Conservation (phyloP, 1,140 invertebrate species). For the Trachymyrmex septentrionalis region DNA sequence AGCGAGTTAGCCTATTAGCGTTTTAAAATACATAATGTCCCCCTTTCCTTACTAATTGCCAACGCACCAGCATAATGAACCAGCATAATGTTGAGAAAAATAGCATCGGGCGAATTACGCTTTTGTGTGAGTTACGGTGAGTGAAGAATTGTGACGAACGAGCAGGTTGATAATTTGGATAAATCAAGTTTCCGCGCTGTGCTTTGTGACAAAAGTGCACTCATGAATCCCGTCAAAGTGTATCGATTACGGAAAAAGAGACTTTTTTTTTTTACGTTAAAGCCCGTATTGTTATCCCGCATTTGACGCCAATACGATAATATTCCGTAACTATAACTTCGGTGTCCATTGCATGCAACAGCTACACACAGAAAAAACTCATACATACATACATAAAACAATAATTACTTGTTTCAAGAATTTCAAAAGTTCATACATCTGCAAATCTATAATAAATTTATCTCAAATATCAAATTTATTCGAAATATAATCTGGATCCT, state of each 20-base stretch:
- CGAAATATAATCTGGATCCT: too few relatives aligned
- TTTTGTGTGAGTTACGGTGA: background rate
- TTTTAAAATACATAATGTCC: background rate
- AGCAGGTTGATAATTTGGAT: constrained; percentile 16
- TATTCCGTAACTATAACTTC: background rate
- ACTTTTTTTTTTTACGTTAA: background rate
- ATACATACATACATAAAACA: too few relatives aligned
- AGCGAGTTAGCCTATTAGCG: constrained; percentile 18
- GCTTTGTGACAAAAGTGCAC: background rate
- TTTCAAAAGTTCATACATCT: too few relatives aligned
- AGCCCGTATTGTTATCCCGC: constrained; percentile 14
- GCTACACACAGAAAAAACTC: too few relatives aligned
- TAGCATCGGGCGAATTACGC: background rate
- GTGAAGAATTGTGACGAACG: background rate
- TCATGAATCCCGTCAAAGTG: background rate
- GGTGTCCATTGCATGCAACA: background rate
- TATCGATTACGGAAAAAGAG: background rate
- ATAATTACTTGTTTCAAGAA: too few relatives aligned
- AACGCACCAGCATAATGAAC: background rate
- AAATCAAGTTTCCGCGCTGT: background rate
- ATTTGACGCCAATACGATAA: background rate
- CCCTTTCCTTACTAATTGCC: background rate
- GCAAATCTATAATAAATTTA: too few relatives aligned
- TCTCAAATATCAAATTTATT: too few relatives aligned
- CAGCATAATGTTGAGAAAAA: background rate